These are phyloP conservation scores for Eriosoma lanigerum DNA, from an alignment of 1,140 invertebrate species.

Conservation along the genomic window DNA sequence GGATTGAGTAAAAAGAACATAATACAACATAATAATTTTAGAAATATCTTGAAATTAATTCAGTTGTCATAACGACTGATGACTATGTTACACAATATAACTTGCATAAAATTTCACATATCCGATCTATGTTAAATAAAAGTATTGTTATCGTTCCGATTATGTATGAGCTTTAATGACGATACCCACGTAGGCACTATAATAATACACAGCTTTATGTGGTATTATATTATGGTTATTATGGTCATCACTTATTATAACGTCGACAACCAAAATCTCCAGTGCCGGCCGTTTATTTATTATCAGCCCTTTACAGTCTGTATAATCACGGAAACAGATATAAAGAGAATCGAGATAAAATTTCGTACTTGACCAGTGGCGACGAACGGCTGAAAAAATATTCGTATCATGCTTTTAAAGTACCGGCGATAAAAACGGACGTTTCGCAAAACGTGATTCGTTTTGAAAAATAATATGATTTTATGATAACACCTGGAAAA, in stretches of 20 bases:
- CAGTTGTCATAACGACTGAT: too few relatives aligned
- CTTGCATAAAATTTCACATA: too few relatives aligned
- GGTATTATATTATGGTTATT: too few relatives aligned
- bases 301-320: background rate
- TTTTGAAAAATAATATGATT: constrained; percentile 18
- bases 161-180: too few relatives aligned
- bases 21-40: too few relatives aligned
- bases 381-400: background rate
- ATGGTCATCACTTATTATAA: background rate
- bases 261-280: background rate
- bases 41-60: too few relatives aligned
- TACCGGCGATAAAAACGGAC: constrained; percentile 17
- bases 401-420: background rate
- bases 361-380: background rate
- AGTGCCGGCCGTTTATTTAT: constrained; percentile 9
- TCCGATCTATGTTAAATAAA: too few relatives aligned
- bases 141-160: too few relatives aligned
- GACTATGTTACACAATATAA: too few relatives aligned
- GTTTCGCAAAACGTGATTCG: background rate
- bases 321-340: background rate
- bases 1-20: too few relatives aligned
- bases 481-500: constrained; percentile 9
- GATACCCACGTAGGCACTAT: too few relatives aligned
- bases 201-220: too few relatives aligned
- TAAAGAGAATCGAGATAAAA: constrained; percentile 13